Evolutionary conservation across 2,888 invertebrate genomes (phyloP).

Genomic region (Deilephila porcellus): DNA sequence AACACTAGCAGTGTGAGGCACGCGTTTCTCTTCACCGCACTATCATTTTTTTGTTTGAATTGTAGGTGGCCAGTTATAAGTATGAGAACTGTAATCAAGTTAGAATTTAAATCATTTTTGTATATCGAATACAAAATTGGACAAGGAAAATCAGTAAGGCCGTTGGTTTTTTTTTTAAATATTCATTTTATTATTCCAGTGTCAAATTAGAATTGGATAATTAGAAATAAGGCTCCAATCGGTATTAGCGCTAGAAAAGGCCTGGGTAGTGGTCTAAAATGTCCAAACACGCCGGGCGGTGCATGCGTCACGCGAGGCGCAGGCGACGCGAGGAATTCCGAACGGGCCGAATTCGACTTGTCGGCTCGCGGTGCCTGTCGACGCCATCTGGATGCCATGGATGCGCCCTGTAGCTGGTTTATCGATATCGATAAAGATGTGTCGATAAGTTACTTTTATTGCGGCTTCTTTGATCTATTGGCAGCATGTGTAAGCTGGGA

Average conservation of each 20-base stretch:
- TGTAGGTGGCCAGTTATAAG: no score
- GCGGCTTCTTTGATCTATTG: no score
- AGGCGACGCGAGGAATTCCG: constrained; percentile 78
- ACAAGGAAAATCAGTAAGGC: no score
- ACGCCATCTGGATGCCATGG: constrained; percentile 76
- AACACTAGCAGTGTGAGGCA: neutral
- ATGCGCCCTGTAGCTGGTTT: constrained; percentile 38
- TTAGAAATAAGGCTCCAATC: constrained; percentile 31
- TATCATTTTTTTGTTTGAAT: no score
- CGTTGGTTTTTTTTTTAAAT: no score
- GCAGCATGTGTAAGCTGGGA: neutral
- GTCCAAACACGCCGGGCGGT: constrained; percentile 45
- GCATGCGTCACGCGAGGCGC: constrained; percentile 69
- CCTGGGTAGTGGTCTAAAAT: constrained; percentile 40
- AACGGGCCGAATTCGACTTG: constrained; percentile 71
- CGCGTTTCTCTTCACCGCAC: no score
- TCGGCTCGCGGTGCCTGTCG: constrained; percentile 73
- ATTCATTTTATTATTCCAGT: no score
- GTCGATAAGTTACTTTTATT: neutral
- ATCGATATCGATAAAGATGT: constrained; percentile 33
- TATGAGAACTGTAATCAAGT: no score
- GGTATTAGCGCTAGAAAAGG: constrained; percentile 28
- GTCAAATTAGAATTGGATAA: neutral
- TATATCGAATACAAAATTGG: no score
- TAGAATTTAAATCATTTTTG: no score